Evolutionary conservation across 2,113 vertebrate genomes (phyloP), one percentile per base, ranked within the genome.

Genomic region (Leptobrachium leishanense): DNA sequence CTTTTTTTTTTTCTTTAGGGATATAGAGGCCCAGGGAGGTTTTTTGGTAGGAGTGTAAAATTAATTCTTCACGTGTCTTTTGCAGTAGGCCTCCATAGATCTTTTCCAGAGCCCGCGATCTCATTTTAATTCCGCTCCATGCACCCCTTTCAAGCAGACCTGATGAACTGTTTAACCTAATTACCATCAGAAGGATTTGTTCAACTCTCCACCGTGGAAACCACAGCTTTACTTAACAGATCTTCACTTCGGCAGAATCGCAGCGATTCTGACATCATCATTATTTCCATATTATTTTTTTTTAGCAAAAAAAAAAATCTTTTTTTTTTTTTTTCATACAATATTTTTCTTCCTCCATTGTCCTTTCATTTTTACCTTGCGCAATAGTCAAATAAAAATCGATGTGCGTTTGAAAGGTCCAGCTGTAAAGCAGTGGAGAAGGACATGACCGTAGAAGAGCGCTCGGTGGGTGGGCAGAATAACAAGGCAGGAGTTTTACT

Each of bases 111-210:
- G 0, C 0, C 0, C 3, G 0, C 50, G 0, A 53, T 54, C 81
- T 88, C 11, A 1, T 87, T 88, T 8, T 77, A 76, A 85, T 84
- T 83, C 84, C 0, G 2, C 40, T 42, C 57, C 82, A 15, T 0
- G 20, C 81, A 82, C 70, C 40, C 66, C 81, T 63, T 15, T 62
- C 7, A 39, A 55, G 11, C 20, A 53, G 85, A 57, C 54, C 50
- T 62, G 2, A 68, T 74, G 71, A 82, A 76, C 82, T 85, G 79
- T 77, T 86, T 82, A 83, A 77, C 85, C 83, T 71, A 43, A 81
- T 87, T 82, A 20, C 77, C 75, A 70, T 50, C 69, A 75, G 66
- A 8, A 74, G 78, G 85, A 79, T 3, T 57, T 69, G 78, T 79
- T 62, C 6, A 72, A 63, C 20, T 77, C 41, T 50, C 0, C 4